Base-by-base conservation (phyloP, 2,888 invertebrate species). In the Dolichomitus sp. region DNA sequence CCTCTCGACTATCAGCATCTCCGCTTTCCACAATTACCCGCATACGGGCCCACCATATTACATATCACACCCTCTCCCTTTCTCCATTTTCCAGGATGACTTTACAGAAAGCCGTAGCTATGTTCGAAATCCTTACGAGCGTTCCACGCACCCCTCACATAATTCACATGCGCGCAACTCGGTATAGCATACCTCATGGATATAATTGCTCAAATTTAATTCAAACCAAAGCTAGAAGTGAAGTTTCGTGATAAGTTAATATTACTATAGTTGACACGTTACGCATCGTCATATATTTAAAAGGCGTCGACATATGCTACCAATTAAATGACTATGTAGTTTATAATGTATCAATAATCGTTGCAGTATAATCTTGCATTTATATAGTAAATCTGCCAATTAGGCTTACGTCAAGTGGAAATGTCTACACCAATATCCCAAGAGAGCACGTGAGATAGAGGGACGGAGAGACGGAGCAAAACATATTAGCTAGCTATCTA, bases 1-100 rank as follows among this genome's bases (percentile, higher is more conserved):
- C 66, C 70, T 42, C 70, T 75, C 66, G 17, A 72, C 54, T 74
- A 57, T 75, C 66, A 70, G 42, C 66, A 52, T 70, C 74, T 59
- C 33, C 63, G 37, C 37, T 11, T 59, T 76, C 42, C 59, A 72
- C 70, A 70, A 78, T 74, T 82, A 79, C 27, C 57, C 48, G 73
- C 59, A 63, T 74, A 63, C 63, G 69, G 57, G 61, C 65, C 40
- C 40, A 42, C 42, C 74, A 65, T 75, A 59, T 78, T 82, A 50
- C 78, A n/a, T 70, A 78, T 74, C 69, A 7, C 50, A 23, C 14
- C 54, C 27, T 14, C 4, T 14, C 54, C 11, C 54, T 48, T 6
- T 17, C n/a, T n/a, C 48, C 33, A 61, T 37, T 19, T 40, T 40
- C 17, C 4, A 9, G 19, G n/a, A 78, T 78, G 23, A 40, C 74